A percentile compares a stretch with the other conserved stretches of the same genome.
Evolutionary conservation across 2,888 invertebrate genomes (phyloP).

Genomic region (Aporophyla nigra): DNA sequence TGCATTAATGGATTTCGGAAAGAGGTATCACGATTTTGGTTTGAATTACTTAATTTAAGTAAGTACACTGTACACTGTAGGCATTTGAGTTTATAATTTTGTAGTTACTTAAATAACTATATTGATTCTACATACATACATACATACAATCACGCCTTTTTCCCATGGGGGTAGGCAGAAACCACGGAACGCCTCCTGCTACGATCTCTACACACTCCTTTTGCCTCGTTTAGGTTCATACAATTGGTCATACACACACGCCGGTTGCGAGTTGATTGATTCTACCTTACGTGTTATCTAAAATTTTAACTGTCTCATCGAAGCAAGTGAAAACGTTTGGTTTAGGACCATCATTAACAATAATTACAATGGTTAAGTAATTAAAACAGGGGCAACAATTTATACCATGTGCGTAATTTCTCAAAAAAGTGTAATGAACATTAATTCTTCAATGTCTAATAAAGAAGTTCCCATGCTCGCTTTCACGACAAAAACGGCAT

Average conservation of each 20-base stretch:
- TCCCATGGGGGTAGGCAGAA: too few relatives aligned
- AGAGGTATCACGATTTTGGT: slow-evolving; percentile 20
- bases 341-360: not conserved
- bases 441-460: slow-evolving; percentile 58
- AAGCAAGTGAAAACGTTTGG: not conserved
- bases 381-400: not conserved
- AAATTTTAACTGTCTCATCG: not conserved
- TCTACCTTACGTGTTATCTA: not conserved
- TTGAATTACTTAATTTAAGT: not conserved
- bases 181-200: too few relatives aligned
- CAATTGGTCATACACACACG: too few relatives aligned
- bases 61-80: too few relatives aligned
- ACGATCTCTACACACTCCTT: too few relatives aligned
- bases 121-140: not conserved
- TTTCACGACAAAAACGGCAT: slow-evolving; percentile 62
- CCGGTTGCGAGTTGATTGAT: too few relatives aligned
- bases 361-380: not conserved
- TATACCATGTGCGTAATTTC: slow-evolving; percentile 42
- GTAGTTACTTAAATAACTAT: not conserved
- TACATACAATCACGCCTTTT: too few relatives aligned
- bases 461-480: slow-evolving; percentile 64
- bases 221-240: too few relatives aligned
- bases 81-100: too few relatives aligned
- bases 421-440: slow-evolving; percentile 40
- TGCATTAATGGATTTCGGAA: slow-evolving; percentile 9